A percentile compares a stretch with the other conserved stretches of the same genome.
These are phyloP conservation scores for Diaprepes abbreviatus DNA, from an alignment of 2,888 invertebrate species.

Conservation along the genomic window DNA sequence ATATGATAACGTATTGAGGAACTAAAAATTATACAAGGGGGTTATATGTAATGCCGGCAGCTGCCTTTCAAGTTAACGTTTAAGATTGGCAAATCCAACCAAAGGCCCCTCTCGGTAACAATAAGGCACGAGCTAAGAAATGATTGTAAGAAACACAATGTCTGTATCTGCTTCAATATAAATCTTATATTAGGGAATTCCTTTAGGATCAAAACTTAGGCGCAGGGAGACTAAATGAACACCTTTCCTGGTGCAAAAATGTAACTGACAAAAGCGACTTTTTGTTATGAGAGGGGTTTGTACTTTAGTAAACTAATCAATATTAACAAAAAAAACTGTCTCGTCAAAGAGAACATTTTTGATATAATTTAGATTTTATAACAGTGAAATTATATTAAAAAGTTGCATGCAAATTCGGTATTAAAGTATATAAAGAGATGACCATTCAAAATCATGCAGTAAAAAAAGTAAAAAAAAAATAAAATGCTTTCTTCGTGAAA, in stretches of 20 bases:
- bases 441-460: no score
- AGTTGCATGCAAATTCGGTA: no score
- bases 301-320: not conserved
- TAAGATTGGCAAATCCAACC: slow-evolving; percentile 52
- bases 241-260: slow-evolving; percentile 38
- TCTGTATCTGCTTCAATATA: slow-evolving; percentile 52
- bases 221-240: slow-evolving; percentile 38
- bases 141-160: slow-evolving; percentile 52
- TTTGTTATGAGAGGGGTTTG: slow-evolving; percentile 5
- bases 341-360: not conserved
- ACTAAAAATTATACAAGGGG: slow-evolving; percentile 56
- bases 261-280: slow-evolving; percentile 38
- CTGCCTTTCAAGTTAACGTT: slow-evolving; percentile 54
- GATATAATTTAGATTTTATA: no score
- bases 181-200: slow-evolving; percentile 48
- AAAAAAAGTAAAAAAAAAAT: no score
- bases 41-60: slow-evolving; percentile 50
- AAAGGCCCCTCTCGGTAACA: slow-evolving; percentile 50
- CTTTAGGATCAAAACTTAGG: slow-evolving; percentile 25
- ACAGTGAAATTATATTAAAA: no score
- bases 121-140: slow-evolving; percentile 56
- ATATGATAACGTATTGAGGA: slow-evolving; percentile 53
- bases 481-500: no score
- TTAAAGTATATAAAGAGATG: no score
- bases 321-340: not conserved